Evolutionary conservation across 2,113 vertebrate species (phyloP), one percentile per base, ranked within the genome.

Genomic region (Pterocles orientalis): DNA sequence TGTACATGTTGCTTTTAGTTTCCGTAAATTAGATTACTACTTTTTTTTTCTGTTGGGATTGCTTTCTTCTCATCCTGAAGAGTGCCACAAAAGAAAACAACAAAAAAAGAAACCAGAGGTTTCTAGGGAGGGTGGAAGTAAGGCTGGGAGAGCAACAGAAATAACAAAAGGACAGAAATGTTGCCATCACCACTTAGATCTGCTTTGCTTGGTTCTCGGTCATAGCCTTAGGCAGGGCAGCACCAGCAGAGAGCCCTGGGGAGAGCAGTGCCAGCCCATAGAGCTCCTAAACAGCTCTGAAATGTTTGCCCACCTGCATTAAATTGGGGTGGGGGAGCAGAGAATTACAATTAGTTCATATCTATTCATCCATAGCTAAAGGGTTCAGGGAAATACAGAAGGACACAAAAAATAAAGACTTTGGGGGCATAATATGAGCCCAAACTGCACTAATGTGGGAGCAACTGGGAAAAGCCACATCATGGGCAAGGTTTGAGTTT

Each of bases 221-320:
- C 31, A 20, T 2, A 73, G 26, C 33, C 69, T 33, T 18, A 14
- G 56, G 36, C 45, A 53, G 51, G 20, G 24, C 34, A 89, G 58
- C 10, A 24, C 31, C 0, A 0, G 29, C 2, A 3, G 25, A 62
- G 21, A 64, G 24, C 25, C 45, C 31, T 39, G 45, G 36, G 31
- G 45, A 56, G 36, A 47, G 8, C 26, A 82, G 17, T 11, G 57
- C 71, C 26, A 65, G 36, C 50, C 54, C 51, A 31, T 36, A 60
- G 39, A 69, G 18, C 26, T 29, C 43, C 39, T 23, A 41, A 31
- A 53, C 6, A 50, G 9, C 16, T 82, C 86, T 14, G 31, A 57
- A 60, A 61, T 21, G 2, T 73, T 86, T 70, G 41, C 47, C 15
- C 48, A 60, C 34, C 45, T 64, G 48, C 18, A 28, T 51, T 64